Evolutionary conservation across 2,113 vertebrate genomes (phyloP).

Genomic region (Ciconia boyciana): DNA sequence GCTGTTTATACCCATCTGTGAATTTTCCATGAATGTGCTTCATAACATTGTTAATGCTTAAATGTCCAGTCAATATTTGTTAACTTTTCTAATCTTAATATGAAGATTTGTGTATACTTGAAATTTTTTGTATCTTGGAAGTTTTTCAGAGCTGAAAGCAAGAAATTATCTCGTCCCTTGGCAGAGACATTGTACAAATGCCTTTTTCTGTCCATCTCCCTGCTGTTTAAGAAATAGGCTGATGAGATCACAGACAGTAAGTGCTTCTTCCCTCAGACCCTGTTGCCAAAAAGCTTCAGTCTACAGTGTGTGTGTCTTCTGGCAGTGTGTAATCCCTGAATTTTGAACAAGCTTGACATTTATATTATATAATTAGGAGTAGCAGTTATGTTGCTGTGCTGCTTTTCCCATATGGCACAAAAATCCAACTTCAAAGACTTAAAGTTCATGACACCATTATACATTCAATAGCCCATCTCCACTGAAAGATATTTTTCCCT

Average conservation of each 20-base stretch:
- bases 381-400: constrained; percentile 27
- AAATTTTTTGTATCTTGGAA: not conserved
- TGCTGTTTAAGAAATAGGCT: not conserved
- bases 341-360: constrained; percentile 56
- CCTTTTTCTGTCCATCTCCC: not conserved
- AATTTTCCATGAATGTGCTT: not conserved
- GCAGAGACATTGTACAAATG: not conserved
- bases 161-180: not conserved
- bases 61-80: not conserved
- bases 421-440: not conserved
- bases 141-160: not conserved
- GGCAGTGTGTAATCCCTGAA: constrained; percentile 12
- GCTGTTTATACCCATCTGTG: not conserved
- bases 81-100: not conserved
- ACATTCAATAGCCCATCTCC: not conserved
- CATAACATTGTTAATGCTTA: not conserved
- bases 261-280: not conserved
- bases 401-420: constrained; percentile 35
- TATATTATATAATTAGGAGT: constrained; percentile 55
- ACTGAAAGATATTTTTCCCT: not conserved
- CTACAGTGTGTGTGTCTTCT: constrained; percentile 32
- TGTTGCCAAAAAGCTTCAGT: constrained; percentile 29
- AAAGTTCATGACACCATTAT: not conserved
- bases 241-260: constrained; percentile 21
- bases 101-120: not conserved